Percentiles rank a stretch among this genome's conserved stretches.
phyloP scores from a whole-genome alignment of 2,888 invertebrate species.

The Mactromeris polynyma region DNA sequence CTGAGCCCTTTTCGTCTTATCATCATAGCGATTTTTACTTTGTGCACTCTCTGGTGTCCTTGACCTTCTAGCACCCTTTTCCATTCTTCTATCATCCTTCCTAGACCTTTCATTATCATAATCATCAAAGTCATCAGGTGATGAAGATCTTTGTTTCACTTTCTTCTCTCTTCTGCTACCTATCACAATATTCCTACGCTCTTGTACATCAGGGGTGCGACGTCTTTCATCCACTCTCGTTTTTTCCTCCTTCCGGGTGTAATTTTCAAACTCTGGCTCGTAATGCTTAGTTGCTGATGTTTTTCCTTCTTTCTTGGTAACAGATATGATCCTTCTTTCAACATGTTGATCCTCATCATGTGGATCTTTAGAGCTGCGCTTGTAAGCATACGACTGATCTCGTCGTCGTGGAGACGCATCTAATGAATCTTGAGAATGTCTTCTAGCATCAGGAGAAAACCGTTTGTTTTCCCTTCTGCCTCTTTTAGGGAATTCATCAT shows the following conservation, averaged over 20 bases:
- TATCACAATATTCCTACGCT: slow-evolving; percentile 38
- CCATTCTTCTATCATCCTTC: slow-evolving; percentile 21
- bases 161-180: slow-evolving; percentile 12
- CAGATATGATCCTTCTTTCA: slow-evolving; percentile 53
- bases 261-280: too few relatives aligned
- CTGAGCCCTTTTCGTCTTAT: slow-evolving; percentile 5
- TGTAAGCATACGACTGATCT: too few relatives aligned
- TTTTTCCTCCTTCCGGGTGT: too few relatives aligned
- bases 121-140: slow-evolving; percentile 4
- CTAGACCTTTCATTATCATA: background rate
- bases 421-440: background rate
- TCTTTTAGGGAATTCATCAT: background rate
- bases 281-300: background rate
- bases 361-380: too few relatives aligned
- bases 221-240: too few relatives aligned
- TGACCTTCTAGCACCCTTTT: slow-evolving; percentile 36
- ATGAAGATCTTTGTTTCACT: background rate
- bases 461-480: background rate
- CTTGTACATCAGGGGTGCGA: slow-evolving; percentile 10
- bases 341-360: background rate
- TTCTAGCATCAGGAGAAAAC: slow-evolving; percentile 23
- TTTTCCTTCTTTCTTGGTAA: slow-evolving; percentile 41
- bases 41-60: slow-evolving; percentile 47
- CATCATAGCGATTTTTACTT: background rate
- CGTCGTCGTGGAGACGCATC: background rate